Evolutionary conservation across 2,888 invertebrate genomes (phyloP), one percentile per base, ranked within the genome.

Genomic region (Nemapogon koenigi): DNA sequence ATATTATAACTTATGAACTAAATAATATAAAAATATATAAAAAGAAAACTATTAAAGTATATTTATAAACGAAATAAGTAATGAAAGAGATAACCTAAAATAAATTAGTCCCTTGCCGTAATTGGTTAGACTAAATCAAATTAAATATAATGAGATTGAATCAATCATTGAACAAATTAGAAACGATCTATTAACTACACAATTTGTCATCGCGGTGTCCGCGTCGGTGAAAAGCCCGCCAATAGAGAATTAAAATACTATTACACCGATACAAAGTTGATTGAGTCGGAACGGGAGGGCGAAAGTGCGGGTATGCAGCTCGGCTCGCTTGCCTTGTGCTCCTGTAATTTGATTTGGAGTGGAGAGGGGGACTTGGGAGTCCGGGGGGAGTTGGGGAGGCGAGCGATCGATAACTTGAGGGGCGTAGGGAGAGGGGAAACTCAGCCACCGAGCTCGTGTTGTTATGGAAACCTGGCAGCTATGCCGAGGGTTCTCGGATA

Each of bases 321-420:
- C 27, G 35, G 22, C 35, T 35, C 35, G 11, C 35, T 35, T 22
- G n/a, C n/a, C n/a, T n/a, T n/a, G n/a, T 35, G 22, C 35, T 68
- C 68, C 67, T 71, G 76, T 75, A 75, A 75, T 75, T 76, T 73
- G 75, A 76, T 76, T 76, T 76, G 73, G 75, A 68, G 73, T 64
- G 64, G 62, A 46, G 69, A 49, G 62, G 60, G 51, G 62, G 41
- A 51, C 52, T 45, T 51, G 53, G 53, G 55, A 49, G 55, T 46
- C 43, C 49, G 41, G 46, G 45, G 49, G 48, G 42, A 50, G 44
- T 42, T 51, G 50, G 46, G 44, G 44, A 26, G 38, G 15, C 27
- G n/a, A n/a, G 39, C 35, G 40, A 40, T 40, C 40, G 40, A 41
- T 41, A 41, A 13, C 29, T 25, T 39, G 41, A 18, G 41, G 40